phyloP scores from a whole-genome alignment of 1,140 invertebrate species.

The Oryctes rhinoceros region DNA sequence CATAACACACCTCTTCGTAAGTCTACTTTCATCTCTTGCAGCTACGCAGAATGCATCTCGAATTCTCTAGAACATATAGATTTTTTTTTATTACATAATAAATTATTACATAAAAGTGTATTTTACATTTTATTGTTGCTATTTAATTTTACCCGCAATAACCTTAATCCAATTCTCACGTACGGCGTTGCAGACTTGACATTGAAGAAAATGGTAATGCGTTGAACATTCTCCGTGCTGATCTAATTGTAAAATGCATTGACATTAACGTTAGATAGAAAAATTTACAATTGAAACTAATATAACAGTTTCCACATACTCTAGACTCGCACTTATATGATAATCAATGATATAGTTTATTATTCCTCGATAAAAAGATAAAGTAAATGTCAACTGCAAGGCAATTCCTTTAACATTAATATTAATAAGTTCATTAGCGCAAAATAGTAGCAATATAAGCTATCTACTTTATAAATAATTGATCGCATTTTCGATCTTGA shows the following conservation, averaged over 20 bases:
- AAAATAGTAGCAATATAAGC: too few relatives aligned
- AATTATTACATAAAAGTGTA: conserved; percentile 8
- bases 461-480: too few relatives aligned
- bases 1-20: neutral
- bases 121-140: conserved; percentile 9
- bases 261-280: neutral
- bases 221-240: neutral
- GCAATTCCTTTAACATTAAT: too few relatives aligned
- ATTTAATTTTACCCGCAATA: neutral
- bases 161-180: neutral
- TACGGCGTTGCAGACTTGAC: neutral
- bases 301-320: neutral
- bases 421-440: too few relatives aligned
- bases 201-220: conserved; percentile 24
- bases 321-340: neutral
- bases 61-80: neutral
- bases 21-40: neutral
- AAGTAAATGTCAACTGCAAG: too few relatives aligned
- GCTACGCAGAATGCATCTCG: neutral
- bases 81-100: conserved; percentile 9
- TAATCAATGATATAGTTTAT: too few relatives aligned
- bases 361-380: too few relatives aligned
- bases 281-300: conserved; percentile 19
- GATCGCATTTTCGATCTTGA: too few relatives aligned
- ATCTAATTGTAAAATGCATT: neutral